A percentile compares a stretch with the other conserved stretches of the same genome.
phyloP scores from a whole-genome alignment of 2,888 invertebrate genomes.

The Perithous albicinctus region DNA sequence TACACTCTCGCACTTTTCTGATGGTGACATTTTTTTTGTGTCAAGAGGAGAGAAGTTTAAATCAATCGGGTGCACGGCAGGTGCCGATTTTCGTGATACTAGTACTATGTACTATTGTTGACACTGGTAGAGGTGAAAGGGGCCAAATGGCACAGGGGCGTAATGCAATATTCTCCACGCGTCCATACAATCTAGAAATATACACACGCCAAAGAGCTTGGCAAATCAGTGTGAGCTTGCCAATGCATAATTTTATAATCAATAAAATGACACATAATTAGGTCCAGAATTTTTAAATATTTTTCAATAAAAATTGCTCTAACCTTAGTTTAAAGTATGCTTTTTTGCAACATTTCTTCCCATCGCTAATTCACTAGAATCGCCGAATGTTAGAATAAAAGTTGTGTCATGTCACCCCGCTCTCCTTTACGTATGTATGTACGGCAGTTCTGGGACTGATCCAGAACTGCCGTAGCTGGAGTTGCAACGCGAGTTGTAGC shows the following conservation, averaged over 20 bases:
- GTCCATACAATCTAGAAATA: neutral
- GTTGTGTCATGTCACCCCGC: neutral
- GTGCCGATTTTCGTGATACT: conserved; percentile 19
- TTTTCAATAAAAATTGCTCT: too few relatives aligned
- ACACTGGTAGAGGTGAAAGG: neutral
- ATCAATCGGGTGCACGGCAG: conserved; percentile 41
- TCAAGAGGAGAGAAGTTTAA: conserved; percentile 44
- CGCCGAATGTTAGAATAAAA: neutral
- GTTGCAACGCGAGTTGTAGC: neutral
- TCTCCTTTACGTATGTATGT: neutral
- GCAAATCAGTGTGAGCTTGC: too few relatives aligned
- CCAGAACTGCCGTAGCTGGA: too few relatives aligned
- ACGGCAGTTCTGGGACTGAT: neutral
- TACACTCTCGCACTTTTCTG: neutral
- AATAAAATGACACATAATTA: too few relatives aligned
- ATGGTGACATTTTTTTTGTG: neutral
- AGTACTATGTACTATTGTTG: neutral
- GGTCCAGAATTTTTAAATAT: too few relatives aligned
- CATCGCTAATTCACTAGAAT: neutral
- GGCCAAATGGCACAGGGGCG: neutral
- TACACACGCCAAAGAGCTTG: too few relatives aligned
- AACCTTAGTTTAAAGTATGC: too few relatives aligned
- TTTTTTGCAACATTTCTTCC: neutral
- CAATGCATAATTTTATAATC: too few relatives aligned
- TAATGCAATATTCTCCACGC: neutral